These are phyloP conservation scores for Conus betulinus DNA, from an alignment of 1,140 invertebrate genomes.

Conservation along the genomic window DNA sequence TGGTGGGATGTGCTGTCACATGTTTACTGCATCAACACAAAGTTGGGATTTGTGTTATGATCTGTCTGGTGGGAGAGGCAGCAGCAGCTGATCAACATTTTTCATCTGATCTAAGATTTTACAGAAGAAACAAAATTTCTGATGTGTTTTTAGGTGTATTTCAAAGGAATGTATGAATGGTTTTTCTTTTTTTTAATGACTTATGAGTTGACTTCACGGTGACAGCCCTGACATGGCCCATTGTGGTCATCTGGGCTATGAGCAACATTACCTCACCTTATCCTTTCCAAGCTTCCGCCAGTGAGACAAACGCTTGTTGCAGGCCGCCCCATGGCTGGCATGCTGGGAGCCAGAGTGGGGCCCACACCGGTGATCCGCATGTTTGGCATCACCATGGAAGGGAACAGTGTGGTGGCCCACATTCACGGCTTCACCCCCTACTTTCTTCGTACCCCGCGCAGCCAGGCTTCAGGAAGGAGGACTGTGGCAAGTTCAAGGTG, in stretches of 20 bases:
- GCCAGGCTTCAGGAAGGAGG: constrained; percentile 82
- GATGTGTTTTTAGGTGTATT: too few species aligned
- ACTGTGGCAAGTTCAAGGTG: constrained; percentile 86
- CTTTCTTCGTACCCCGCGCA: constrained; percentile 95
- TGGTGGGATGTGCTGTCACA: too few species aligned
- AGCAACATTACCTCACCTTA: too few species aligned
- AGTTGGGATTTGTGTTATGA: too few species aligned
- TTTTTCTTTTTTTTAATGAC: background rate
- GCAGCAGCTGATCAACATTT: too few species aligned
- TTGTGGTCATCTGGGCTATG: too few species aligned
- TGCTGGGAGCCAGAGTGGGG: constrained; percentile 87
- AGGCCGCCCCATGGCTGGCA: constrained; percentile 84
- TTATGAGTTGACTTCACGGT: too few species aligned
- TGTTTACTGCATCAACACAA: too few species aligned
- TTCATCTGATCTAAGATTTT: too few species aligned
- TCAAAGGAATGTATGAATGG: background rate
- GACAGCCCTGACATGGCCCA: too few species aligned
- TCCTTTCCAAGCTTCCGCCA: background rate
- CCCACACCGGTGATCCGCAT: constrained; percentile 94
- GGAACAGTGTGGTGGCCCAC: constrained; percentile 96
- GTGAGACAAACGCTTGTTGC: background rate
- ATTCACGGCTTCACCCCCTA: constrained; percentile 98
- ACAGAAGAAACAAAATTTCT: too few species aligned
- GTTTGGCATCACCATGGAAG: constrained; percentile 94
- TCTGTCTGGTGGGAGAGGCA: too few species aligned